Percentiles rank a stretch among this genome's conserved stretches.
Evolutionary conservation across 2,113 vertebrate genomes (phyloP).

Genomic region (Hassar affinis): DNA sequence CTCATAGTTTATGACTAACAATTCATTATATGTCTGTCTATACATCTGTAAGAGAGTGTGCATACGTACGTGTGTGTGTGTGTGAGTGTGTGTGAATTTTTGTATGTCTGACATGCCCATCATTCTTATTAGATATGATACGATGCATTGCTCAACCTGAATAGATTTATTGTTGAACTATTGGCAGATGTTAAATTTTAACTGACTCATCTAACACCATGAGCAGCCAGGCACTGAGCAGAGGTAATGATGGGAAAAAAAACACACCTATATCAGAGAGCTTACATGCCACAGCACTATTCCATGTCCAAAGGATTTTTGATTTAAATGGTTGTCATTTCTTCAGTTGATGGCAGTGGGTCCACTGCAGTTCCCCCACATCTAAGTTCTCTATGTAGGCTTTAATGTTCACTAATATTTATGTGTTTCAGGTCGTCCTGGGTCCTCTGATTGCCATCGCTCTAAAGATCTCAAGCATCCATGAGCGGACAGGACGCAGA

Average conservation of each 20-base stretch:
- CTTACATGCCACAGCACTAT: background rate
- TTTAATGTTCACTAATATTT: background rate
- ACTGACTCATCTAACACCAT: background rate
- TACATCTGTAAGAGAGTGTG: background rate
- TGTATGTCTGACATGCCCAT: background rate
- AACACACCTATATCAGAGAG: background rate
- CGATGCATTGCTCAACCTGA: background rate
- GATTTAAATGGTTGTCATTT: background rate
- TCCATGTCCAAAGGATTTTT: background rate
- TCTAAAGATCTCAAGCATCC: slow-evolving; percentile 95
- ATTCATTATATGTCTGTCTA: background rate
- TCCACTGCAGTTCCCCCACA: background rate
- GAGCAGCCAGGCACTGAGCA: background rate
- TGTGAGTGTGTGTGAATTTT: background rate
- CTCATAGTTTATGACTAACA: no score
- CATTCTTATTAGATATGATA: background rate
- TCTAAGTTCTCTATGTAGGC: background rate
- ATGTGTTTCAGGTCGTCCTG: slow-evolving; percentile 82
- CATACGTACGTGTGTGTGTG: background rate
- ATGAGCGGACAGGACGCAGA: slow-evolving; percentile 88
- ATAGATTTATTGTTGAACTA: background rate
- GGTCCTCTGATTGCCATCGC: slow-evolving; percentile 97
- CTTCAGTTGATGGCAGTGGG: background rate
- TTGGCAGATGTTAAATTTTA: background rate
- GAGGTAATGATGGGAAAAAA: background rate